Conservation (phyloP, 1,140 invertebrate genomes). For the Hydropsyche tenuis region DNA sequence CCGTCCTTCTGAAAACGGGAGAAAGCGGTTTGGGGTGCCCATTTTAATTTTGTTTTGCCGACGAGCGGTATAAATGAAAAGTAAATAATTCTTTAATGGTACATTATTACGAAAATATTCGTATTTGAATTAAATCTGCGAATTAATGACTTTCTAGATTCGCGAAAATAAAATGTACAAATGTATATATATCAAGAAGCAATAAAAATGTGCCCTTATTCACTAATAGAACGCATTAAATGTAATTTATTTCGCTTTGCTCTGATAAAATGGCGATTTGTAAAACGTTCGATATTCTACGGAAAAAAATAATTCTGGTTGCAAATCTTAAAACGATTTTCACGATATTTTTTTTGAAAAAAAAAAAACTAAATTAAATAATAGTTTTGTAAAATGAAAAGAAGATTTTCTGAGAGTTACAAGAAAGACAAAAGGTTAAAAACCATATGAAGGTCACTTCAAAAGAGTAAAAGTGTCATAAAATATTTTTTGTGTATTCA, state of each 20-base stretch:
- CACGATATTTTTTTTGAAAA: no score
- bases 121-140: slow-evolving; percentile 35
- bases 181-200: slow-evolving; percentile 10
- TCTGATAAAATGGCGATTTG: neutral
- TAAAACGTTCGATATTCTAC: no score
- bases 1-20: neutral
- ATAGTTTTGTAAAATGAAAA: no score
- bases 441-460: no score
- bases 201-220: neutral
- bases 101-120: slow-evolving; percentile 38
- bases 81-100: slow-evolving; percentile 41
- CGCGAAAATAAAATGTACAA: neutral
- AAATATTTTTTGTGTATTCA: no score
- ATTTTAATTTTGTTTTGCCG: slow-evolving; percentile 41
- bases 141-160: slow-evolving; percentile 29
- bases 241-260: neutral
- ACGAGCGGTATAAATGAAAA: slow-evolving; percentile 38
- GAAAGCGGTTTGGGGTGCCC: slow-evolving; percentile 19
- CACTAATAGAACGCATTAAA: neutral
- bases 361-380: no score
- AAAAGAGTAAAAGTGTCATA: no score
- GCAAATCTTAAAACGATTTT: no score
- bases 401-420: no score
- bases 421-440: no score
- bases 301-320: no score